phyloP scores from a whole-genome alignment of 2,113 vertebrate genomes.

The Isichthys henryi region DNA sequence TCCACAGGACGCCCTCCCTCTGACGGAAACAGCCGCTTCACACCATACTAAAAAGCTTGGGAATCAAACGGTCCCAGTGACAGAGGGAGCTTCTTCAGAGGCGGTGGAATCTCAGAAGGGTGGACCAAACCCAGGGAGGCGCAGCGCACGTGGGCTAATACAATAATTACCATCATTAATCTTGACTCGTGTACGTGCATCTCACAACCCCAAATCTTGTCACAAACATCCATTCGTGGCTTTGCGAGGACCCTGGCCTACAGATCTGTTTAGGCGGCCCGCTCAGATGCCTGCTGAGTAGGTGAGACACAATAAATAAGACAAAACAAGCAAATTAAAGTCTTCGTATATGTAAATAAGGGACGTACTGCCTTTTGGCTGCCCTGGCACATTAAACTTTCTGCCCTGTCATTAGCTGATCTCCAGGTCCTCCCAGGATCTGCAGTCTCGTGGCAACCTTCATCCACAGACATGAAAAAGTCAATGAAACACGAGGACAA shows the following conservation, averaged over 20 bases:
- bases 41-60: neutral
- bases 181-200: neutral
- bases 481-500: neutral
- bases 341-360: neutral
- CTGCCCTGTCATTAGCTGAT: neutral
- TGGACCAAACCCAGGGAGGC: neutral
- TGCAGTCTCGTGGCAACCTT: neutral
- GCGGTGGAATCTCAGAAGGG: neutral
- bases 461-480: neutral
- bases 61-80: neutral
- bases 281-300: neutral
- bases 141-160: neutral
- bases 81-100: neutral
- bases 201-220: neutral
- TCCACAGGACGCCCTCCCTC: neutral
- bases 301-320: neutral
- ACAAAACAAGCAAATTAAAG: neutral
- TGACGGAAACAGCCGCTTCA: neutral
- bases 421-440: neutral
- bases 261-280: neutral
- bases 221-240: neutral
- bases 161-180: constrained; percentile 2
- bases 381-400: neutral
- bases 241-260: neutral
- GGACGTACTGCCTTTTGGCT: neutral